Evolutionary conservation across 2,888 invertebrate species (phyloP), one percentile per base, ranked within the genome.

Genomic region (Seira sanloemensis): DNA sequence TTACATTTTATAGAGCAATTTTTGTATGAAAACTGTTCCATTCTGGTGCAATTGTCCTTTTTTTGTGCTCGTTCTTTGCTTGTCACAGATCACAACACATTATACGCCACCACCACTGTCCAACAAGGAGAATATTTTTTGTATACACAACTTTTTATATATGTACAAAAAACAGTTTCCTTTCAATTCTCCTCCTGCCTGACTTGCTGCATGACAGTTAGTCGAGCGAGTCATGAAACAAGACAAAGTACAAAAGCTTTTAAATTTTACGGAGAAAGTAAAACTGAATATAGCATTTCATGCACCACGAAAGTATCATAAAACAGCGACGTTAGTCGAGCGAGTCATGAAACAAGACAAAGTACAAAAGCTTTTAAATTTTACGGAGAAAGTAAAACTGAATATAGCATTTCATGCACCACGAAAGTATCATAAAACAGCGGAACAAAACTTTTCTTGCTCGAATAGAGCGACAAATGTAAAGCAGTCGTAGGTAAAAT

Each of bases 11-110:
- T n/a, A n/a, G n/a, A n/a, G n/a, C n/a, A n/a, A n/a, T n/a, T n/a
- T n/a, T n/a, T n/a, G n/a, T n/a, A n/a, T n/a, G n/a, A n/a, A n/a
- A n/a, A n/a, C n/a, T n/a, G n/a, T n/a, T n/a, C n/a, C n/a, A n/a
- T n/a, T n/a, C n/a, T n/a, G n/a, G 5, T 50, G 50, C n/a, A 50
- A 50, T 50, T 50, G 50, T 50, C 16, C 50, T 50, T 50, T 12
- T 50, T 37, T 37, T 12, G 37, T 50, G 2, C 16, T 50, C n/a
- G 50, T 7, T 7, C 16, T 50, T 12, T n/a, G n/a, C 16, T 50
- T 50, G 50, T 50, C 50, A 50, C 50, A 50, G 50, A 50, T 50
- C 50, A 50, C 50, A 50, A n/a, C 50, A 50, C 50, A 50, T 50
- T 4, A 4, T 50, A 7, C 50, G 5, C 5, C 16, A 50, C 5